A percentile compares a stretch with the other conserved stretches of the same genome.
Conservation (phyloP, 2,888 invertebrate genomes). For the Cremastinae sp. region DNA sequence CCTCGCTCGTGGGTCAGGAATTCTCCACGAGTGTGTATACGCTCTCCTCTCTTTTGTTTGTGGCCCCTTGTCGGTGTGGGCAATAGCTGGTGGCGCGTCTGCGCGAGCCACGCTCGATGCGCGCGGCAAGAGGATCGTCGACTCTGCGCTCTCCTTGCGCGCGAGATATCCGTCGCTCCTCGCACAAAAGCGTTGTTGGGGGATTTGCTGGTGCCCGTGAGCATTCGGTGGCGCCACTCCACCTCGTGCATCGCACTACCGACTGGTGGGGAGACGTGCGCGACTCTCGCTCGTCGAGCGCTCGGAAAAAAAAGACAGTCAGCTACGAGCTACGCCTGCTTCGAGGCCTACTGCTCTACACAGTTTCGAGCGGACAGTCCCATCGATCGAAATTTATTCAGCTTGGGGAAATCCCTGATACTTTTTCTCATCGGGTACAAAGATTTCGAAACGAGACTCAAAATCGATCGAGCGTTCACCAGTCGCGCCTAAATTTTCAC, state of each 20-base stretch:
- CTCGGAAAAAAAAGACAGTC: constrained; percentile 19
- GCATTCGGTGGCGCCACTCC: constrained; percentile 19
- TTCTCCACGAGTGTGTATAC: not conserved
- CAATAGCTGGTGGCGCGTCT: not conserved
- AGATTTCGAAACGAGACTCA: no score
- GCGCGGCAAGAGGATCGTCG: no score
- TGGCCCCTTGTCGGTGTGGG: not conserved
- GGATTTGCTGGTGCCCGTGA: not conserved
- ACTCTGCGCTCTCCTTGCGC: not conserved
- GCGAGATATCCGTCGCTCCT: not conserved
- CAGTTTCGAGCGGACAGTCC: not conserved
- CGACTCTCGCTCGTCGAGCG: not conserved
- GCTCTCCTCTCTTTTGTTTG: not conserved
- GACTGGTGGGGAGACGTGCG: not conserved
- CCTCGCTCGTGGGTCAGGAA: not conserved
- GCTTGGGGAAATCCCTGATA: no score
- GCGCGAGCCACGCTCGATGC: not conserved
- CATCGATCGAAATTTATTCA: constrained; percentile 6
- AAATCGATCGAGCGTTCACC: no score
- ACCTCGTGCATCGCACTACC: not conserved
- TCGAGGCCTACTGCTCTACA: not conserved
- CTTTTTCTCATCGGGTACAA: no score
- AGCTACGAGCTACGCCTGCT: constrained; percentile 32
- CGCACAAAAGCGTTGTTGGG: not conserved
- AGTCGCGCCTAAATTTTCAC: no score